Base-by-base conservation (phyloP, 2,888 invertebrate genomes). In the Melitaea athalia region DNA sequence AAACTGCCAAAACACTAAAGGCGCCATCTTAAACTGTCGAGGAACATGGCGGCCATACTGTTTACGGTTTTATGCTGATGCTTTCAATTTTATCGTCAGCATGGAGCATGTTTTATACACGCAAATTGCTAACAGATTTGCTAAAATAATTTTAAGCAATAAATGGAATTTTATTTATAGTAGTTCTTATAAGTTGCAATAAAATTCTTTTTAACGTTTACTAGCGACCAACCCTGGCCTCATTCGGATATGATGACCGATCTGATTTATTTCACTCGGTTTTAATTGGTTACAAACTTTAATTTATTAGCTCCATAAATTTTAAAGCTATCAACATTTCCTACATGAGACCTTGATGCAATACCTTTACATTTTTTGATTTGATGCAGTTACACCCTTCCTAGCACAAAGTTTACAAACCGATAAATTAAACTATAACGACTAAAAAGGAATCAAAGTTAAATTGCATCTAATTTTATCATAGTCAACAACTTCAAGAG, bases 61-160 rank as follows among this genome's bases (percentile, higher is more conserved):
- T 55, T 33, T 33, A 33, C 33, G 7, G 33, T 55, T 55, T 55
- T 33, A 55, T 55, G 53, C 24, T 52, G 17, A 52, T 52, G 52
- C 52, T 12, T 52, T 52, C 31, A 52, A 12, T 12, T 52, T 52
- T 52, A 52, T 17, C 31, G n/a, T 53, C 14, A 33, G 33, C 31
- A 53, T 31, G 33, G 14, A n/a, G 31, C 33, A 12, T 31, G 31
- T 53, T 53, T 53, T 55, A 55, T 55, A 12, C 7, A 55, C 33
- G 5, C 14, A 55, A 33, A 55, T 33, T 33, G 6, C 53, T 7
- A 33, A 14, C 12, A 12, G 31, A 52, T 52, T 52, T 12, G 52
- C 12, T 24, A 52, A 17, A 52, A 24, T 52, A 14, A 24, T 49
- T 49, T 7, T 49, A n/a, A 49, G 47, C n/a, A n/a, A n/a, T 53